Percentiles rank a stretch among this genome's conserved stretches.
These are phyloP conservation scores for Gastracanthus pulcherrimus DNA, from an alignment of 2,888 invertebrate genomes.

Conservation along the genomic window DNA sequence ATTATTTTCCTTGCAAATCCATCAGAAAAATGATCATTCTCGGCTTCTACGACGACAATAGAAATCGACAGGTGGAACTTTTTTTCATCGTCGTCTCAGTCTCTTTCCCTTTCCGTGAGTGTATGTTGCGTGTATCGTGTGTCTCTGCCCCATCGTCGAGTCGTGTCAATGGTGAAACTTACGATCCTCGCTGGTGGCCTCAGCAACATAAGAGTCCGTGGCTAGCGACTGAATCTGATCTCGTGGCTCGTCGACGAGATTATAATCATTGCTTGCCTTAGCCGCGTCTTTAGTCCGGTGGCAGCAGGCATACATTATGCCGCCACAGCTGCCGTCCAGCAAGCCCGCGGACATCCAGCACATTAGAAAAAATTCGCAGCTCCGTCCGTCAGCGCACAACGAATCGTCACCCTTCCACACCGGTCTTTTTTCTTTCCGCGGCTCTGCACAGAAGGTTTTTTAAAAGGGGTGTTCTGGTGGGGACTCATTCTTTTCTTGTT, in stretches of 20 bases:
- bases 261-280: conserved; percentile 74
- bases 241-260: conserved; percentile 73
- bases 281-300: conserved; percentile 80
- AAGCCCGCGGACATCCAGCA: conserved; percentile 95
- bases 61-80: neutral
- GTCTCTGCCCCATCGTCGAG: neutral
- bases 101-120: neutral
- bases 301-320: conserved; percentile 92
- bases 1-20: too few relatives aligned
- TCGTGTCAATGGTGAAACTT: conserved; percentile 71
- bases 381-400: conserved; percentile 85
- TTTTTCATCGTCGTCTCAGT: neutral
- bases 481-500: neutral
- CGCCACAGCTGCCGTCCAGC: conserved; percentile 90
- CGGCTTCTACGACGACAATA: neutral
- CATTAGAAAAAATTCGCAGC: conserved; percentile 93
- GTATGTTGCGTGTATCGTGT: neutral
- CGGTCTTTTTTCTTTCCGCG: conserved; percentile 75
- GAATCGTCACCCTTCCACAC: conserved; percentile 78
- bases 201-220: conserved; percentile 79
- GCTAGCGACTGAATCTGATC: conserved; percentile 72
- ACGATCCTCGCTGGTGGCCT: conserved; percentile 80
- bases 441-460: conserved; percentile 71
- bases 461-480: conserved; percentile 40
- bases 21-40: neutral